Evolutionary conservation across 2,797 vertebrate species (phyloP).

Genomic region (Sebastes iracundus): DNA sequence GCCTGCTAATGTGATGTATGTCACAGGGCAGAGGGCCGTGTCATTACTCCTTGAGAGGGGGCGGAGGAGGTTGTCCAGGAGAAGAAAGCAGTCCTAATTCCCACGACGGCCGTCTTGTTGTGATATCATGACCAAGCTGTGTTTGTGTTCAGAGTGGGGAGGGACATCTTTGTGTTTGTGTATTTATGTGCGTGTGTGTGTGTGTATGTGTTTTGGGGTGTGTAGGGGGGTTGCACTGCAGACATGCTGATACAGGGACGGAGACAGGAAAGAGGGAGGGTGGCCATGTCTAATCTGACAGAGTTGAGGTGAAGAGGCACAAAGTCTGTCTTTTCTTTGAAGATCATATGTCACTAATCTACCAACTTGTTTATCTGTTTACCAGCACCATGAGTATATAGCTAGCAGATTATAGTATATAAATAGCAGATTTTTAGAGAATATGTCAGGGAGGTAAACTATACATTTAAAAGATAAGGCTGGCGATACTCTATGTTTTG

Average conservation of each 20-base stretch:
- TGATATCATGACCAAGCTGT: slow-evolving; percentile 66
- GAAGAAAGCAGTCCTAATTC: slow-evolving; percentile 55
- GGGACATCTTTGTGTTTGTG: slow-evolving; percentile 50
- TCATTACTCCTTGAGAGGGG: slow-evolving; percentile 58
- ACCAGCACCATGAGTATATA: not conserved
- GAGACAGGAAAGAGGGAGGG: slow-evolving; percentile 20
- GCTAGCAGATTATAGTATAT: no score
- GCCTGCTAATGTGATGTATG: slow-evolving; percentile 72
- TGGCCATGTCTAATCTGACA: slow-evolving; percentile 46
- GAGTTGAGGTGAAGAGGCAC: slow-evolving; percentile 33
- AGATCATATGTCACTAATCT: slow-evolving; percentile 22
- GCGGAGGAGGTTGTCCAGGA: slow-evolving; percentile 31
- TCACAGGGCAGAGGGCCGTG: slow-evolving; percentile 62
- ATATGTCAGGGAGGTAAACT: not conserved
- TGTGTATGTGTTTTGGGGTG: slow-evolving; percentile 32
- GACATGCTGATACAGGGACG: slow-evolving; percentile 35
- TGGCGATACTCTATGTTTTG: not conserved
- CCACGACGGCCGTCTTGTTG: slow-evolving; percentile 59
- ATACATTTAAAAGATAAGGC: not conserved
- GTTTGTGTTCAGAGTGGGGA: slow-evolving; percentile 67
- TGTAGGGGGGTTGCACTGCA: slow-evolving; percentile 28
- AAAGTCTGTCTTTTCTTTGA: slow-evolving; percentile 44
- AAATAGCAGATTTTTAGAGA: not conserved
- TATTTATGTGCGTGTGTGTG: slow-evolving; percentile 29
- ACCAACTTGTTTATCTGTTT: slow-evolving; percentile 9